Evolutionary conservation across 2,888 invertebrate species (phyloP), one percentile per base, ranked within the genome.

Genomic region (Stomorhina lunata): DNA sequence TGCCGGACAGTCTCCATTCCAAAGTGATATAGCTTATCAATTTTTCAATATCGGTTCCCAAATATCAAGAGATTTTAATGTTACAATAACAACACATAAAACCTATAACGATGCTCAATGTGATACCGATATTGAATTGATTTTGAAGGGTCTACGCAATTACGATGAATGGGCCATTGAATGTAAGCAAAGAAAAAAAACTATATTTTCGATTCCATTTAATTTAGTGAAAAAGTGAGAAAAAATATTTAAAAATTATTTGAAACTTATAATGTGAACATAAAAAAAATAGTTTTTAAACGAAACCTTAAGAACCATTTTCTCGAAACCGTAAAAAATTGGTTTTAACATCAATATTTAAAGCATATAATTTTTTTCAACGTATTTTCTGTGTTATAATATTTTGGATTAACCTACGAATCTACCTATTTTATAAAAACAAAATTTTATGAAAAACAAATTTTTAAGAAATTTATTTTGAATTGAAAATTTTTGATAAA

Each of bases 111-210:
- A 86, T 22, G 78, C 80, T 5, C 85, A 85, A 61, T 90, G 90
- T 27, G 53, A 85, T 5, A 72, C 55, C 50, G 89, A 90, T 84
- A 77, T 90, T 40, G 65, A 80, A 2, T 85, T 86, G 3, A 88
- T 90, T 34, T 85, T 84, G 6, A 81, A 83, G 1, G 88, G 88
- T 43, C 84, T 90, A 55, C 32, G 76, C 27, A 86, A 88, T 29
- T 85, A 86, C 77, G 86, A 90, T 80, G 89, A 89, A 85, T 90
- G 90, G 90, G 90, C 90, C 9, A 84, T 90, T 66, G 87, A 90
- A 85, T 90, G 90, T 90, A 87, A 90, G 90, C 84, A 61, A 53
- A 12, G 50, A 22, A 45, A 40, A 15, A 50, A 29, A 17, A 29
- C 1, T 6, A 34, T 45, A 9, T 12, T 15, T 17, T 27, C 2